Base-by-base conservation (phyloP, 2,888 invertebrate species). In the Eupithecia insigniata region DNA sequence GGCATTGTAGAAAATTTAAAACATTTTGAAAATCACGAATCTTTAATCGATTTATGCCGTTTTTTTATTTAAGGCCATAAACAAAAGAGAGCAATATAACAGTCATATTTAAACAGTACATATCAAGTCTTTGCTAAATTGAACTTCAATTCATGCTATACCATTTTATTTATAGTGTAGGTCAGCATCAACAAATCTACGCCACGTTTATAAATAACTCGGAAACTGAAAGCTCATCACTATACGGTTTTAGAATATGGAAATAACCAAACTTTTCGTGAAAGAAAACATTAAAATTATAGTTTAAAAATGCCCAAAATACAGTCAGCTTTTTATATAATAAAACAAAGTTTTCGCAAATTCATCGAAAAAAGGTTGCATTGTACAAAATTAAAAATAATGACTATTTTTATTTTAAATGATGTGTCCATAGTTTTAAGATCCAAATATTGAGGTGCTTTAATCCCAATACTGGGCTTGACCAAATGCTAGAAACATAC, bases 401-500 rank as follows among this genome's bases (percentile, higher is more conserved):
- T 72, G 71, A 77, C 74, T 74, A 62, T 69, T 69, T 70, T 74
- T 70, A 68, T 62, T 65, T 68, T 66, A 81, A 77, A 76, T 76
- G 72, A 68, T 67, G 58, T 68, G 67, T 74, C 80, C 79, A 82
- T 71, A 82, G 82, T 83, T 83, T 80, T 82, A 80, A 43, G 79
- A 69, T 78, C 80, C 82, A 83, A 85, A 84, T 80, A 79, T 66
- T 73, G 32, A 72, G 66, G n/a, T 16, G 22, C 0, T 62, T 34
- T 3, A 2, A 8, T 30, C 7, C 22, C 36, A 34, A 34, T 14
- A 55, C 55, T 12, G 14, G 12, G 12, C 55, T 55, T 55, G 55
- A 14, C 51, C n/a, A 51, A 51, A 26, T 26, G 18, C 28, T 60
- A 22, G 14, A n/a, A 1, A 55, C 16, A 0, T 46, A 30, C 8